Conservation (phyloP, 2,113 vertebrate genomes). For the Phrynosoma platyrhinos region DNA sequence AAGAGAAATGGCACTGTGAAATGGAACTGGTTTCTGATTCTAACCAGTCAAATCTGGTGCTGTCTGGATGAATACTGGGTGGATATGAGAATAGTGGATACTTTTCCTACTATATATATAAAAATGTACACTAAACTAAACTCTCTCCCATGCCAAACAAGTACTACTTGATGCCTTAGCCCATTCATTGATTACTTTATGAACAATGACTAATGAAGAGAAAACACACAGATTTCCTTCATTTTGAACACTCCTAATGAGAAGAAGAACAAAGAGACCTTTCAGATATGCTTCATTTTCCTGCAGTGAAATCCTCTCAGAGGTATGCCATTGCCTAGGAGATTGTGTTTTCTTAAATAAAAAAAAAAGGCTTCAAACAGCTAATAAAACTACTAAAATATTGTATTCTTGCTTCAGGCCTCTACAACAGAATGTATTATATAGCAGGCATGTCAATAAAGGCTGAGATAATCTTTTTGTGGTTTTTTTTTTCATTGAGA, state of each 20-base stretch:
- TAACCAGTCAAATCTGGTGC: too few species aligned
- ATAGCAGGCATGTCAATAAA: constrained; percentile 11
- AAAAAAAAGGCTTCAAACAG: not conserved
- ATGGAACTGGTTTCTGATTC: too few species aligned
- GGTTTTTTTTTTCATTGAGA: not conserved
- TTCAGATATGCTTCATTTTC: not conserved
- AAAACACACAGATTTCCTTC: not conserved
- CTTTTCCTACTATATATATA: too few species aligned
- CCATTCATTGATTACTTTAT: not conserved
- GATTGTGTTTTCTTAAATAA: constrained; percentile 6
- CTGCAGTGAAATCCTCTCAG: not conserved
- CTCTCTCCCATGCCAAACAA: not conserved
- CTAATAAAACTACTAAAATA: constrained; percentile 3
- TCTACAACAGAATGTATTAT: constrained; percentile 13
- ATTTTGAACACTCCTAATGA: not conserved
- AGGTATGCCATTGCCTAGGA: not conserved
- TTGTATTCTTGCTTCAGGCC: not conserved
- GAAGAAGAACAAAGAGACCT: too few species aligned
- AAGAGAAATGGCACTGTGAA: too few species aligned
- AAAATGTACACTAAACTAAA: too few species aligned
- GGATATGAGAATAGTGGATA: too few species aligned
- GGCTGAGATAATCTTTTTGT: not conserved
- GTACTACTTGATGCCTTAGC: too few species aligned
- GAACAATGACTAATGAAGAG: not conserved
- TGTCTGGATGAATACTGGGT: too few species aligned